Evolutionary conservation across 2,888 invertebrate species (phyloP), one percentile per base, ranked within the genome.

Genomic region (Andrena praecox): DNA sequence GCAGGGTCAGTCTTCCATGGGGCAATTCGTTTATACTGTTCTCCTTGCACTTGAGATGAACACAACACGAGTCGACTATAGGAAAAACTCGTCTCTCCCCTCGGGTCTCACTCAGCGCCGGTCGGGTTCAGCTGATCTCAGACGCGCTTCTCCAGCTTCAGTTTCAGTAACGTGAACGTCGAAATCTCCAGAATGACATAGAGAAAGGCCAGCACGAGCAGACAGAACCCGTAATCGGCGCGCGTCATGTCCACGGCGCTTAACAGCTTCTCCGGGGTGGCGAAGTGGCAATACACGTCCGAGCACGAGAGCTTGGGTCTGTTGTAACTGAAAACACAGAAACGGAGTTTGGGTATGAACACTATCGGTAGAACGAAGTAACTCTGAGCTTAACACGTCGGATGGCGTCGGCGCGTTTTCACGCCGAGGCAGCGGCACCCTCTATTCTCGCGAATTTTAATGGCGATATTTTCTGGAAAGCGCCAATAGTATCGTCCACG

Each of bases 251-350:
- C 97, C 89, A 97, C 94, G 80, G 96, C 96, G 84, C 96, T 95
- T n/a, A 99, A 94, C 85, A 99, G 96, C 87, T 96, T 96, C 69
- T 94, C 94, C 0, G 98, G 97, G 72, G 95, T 94, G 12, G 95
- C 94, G 91, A 96, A 97, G 91, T 97, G 97, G 90, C 98, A 98
- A 92, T 97, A 98, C 0, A 96, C 95, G 24, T 95, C 95, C 0
- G 96, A 95, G 92, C 99, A 99, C 1, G 95, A 95, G 79, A 99
- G 94, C 85, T 96, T 96, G 0, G 95, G 95, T 0, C 99, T 95
- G 87, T 96, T 96, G 93, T 97, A 97, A 7, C 98, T 93, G 81
- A 31, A 31, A 83, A 77, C 12, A 10, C 7, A 73, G 29, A 62
- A 73, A 10, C 42, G 12, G 42, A 42, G 3, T 42, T 42, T 4